These are phyloP conservation scores for Dipodomys stephensi DNA, from an alignment of 2,113 vertebrate species.

Conservation along the genomic window DNA sequence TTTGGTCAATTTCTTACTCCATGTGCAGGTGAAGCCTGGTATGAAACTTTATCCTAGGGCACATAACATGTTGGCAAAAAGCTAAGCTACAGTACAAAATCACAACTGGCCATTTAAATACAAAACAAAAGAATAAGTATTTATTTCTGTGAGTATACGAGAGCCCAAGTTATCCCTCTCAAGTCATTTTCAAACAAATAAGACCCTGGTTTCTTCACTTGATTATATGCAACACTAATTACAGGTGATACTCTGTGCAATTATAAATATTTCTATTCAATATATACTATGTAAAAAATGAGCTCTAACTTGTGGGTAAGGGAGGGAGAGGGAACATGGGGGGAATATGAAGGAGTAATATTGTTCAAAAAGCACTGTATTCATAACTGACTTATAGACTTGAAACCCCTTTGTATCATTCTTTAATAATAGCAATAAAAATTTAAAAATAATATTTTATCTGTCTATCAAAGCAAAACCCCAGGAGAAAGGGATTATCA, in stretches of 20 bases:
- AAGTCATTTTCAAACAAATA: neutral
- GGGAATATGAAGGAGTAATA: no score
- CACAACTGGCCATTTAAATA: neutral
- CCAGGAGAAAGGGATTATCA: neutral
- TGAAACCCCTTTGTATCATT: no score
- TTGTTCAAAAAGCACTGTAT: no score
- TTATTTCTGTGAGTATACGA: neutral
- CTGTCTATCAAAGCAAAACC: neutral
- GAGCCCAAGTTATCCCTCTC: neutral
- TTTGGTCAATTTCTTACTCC: neutral
- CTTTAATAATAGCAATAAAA: no score
- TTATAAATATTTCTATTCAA: neutral
- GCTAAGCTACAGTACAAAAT: neutral
- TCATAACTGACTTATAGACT: no score
- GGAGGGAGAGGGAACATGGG: no score
- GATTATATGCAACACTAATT: neutral
- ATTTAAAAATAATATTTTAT: neutral
- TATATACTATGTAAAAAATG: no score
- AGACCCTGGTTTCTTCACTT: neutral
- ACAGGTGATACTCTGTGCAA: neutral
- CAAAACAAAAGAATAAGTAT: neutral
- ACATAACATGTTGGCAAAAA: neutral
- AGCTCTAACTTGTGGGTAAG: no score
- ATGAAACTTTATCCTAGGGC: neutral
- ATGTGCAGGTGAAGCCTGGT: neutral